Base-by-base conservation (phyloP, 2,113 vertebrate genomes). In the Todiramphus saurophagus region DNA sequence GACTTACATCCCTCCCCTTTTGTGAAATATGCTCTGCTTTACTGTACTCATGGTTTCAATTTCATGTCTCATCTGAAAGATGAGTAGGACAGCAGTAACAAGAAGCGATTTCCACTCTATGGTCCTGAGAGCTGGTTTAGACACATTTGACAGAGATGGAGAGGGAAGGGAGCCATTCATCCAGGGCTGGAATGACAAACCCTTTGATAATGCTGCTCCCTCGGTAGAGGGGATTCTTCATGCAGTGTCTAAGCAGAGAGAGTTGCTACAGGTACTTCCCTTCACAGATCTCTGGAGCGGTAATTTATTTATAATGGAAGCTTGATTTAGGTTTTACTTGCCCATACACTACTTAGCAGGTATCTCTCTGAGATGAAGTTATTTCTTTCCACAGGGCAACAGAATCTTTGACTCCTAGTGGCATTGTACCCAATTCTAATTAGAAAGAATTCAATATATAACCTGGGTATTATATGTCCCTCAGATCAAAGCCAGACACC, bases 261-360 rank as follows among this genome's bases (percentile, higher is more conserved):
- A 79, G 80, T 30, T 93, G 86, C 94, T 95, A 83, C 51, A 82
- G 94, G 86, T 87, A 73, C 25, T 87, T 96, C 68, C 60, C 56
- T 89, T 94, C 83, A 79, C 80, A 82, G 87, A 55, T 92, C 89
- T 96, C 86, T 0, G 1, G 62, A 91, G 39, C 70, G 35, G 77
- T 95, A 94, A 96, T 95, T 94, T 96, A 94, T 92, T 76, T 93
- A 91, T 73, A 94, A 69, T 46, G 53, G 80, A 91, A 94, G 58
- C 58, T 79, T 97, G 86, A 95, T 94, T 97, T 96, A 97, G 74
- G 50, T 93, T 94, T 96, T 83, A 87, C 69, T 95, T 87, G 87
- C 80, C 86, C 28, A 41, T 84, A 84, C 66, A 69, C 63, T 72
- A 91, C 92, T 94, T 93, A 91, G 83, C 41, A 96, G 80, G 58